Base-by-base conservation (phyloP, 2,797 vertebrate species). In the Tenualosa ilisha region DNA sequence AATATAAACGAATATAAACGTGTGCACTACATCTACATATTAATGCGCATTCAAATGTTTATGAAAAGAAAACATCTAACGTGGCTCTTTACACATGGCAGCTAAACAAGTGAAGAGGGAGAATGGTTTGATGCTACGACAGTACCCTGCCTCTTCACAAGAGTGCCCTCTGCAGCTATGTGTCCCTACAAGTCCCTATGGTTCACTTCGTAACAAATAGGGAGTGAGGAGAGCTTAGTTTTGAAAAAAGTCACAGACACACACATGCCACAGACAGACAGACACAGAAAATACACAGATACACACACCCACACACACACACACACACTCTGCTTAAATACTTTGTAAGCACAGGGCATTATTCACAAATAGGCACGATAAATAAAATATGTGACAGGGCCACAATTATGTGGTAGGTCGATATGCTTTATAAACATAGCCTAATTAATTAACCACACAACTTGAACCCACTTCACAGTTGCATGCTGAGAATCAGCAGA, bases 401-500 rank as follows among this genome's bases (percentile, higher is more conserved):
- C 72, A 79, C 40, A 79, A 79, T 79, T 79, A 79, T 79, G 40
- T 46, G 72, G 68, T 75, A 43, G 68, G 40, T 79, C 37, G 72
- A 79, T 79, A 79, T 46, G 72, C 40, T 46, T 79, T 79, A 79
- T 79, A 79, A 79, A 79, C 17, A 79, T 17, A 5, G 37, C 6
- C 72, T 79, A 79, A 79, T 79, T 79, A 46, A 79, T 79, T 43
- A 79, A 79, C 72, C 40, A 79, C 72, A 79, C 40, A 43, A 46
- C 72, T 79, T 22, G 40, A 75, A 43, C 13, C 68, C 37, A 17
- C 12, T 3, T 3, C 65, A 37, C 26, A 72, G 65, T 72, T 86
- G 37, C 51, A 61, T 53, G 75, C 49, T 2, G 84, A 81, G 82
- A 86, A 82, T 85, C 82, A 84, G 49, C 84, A 85, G 68, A 84